Base-by-base conservation (phyloP, 2,797 vertebrate species). In the Fistularia tabacaria region DNA sequence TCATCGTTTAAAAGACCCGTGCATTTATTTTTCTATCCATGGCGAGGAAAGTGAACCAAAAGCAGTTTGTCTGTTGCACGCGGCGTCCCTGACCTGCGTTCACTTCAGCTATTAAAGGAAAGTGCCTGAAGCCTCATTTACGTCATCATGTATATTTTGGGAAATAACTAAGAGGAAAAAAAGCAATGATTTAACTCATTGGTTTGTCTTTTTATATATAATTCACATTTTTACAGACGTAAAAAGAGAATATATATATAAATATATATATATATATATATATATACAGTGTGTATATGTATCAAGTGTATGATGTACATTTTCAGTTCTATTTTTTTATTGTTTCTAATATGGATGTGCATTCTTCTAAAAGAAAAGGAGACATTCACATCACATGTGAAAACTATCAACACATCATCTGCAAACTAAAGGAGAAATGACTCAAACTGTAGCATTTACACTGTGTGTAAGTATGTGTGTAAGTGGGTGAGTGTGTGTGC, bases 321-420 rank as follows among this genome's bases (percentile, higher is more conserved):
- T 94, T 95, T 95, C 93, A 93, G 93, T 95, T 94, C 86, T 94
- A 88, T 92, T 94, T 94, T 94, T 93, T 94, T 94, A 95, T 94
- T 90, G 91, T 95, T 96, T 95, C 91, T 94, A 94, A 93, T 94
- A 93, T 92, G 88, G 87, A 91, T 68, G 60, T 73, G 51, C 66
- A 65, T 62, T 69, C 49, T 54, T 53, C 59, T 38, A 10, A 92
- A 88, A 77, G 64, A 89, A 59, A 56, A 60, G 57, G 54, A 69
- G 62, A 48, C 40, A 53, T 64, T 56, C 66, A 82, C 55, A 36
- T 11, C 14, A 68, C 62, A 83, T 87, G 69, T 93, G 92, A 93
- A 92, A 93, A 93, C 25, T 92, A 93, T 57, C 89, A 90, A 93
- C 89, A 91, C 86, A 92, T 92, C 87, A 88, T 93, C 91, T 91